Conservation (phyloP, 2,888 invertebrate genomes). For the Synergus japonicus region DNA sequence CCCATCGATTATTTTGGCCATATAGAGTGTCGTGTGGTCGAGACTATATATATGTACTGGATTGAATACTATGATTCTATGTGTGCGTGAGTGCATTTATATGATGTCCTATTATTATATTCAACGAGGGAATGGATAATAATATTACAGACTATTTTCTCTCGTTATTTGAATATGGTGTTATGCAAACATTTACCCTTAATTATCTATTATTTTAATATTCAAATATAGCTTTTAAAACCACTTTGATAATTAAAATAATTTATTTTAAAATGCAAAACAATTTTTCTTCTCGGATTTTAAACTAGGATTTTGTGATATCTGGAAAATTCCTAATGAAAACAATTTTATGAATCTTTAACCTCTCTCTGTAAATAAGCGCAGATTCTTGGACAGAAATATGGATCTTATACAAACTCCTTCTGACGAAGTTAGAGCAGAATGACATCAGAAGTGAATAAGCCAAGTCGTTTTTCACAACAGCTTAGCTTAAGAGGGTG, state of each 20-base stretch:
- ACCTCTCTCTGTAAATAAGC: constrained; percentile 1
- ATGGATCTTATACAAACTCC: constrained; percentile 26
- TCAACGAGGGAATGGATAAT: constrained; percentile 32
- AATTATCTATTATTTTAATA: background rate
- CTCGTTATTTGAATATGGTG: constrained; percentile 8
- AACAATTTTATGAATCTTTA: constrained; percentile 20
- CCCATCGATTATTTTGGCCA: constrained; percentile 31
- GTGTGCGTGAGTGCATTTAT: constrained; percentile 29
- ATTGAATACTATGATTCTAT: constrained; percentile 29
- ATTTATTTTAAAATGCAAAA: background rate
- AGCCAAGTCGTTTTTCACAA: constrained; percentile 10
- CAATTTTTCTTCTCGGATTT: background rate
- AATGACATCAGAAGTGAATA: constrained; percentile 26
- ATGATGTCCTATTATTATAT: constrained; percentile 25
- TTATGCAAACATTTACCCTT: constrained; percentile 3
- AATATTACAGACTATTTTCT: constrained; percentile 27
- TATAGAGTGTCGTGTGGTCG: background rate
- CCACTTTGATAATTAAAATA: background rate
- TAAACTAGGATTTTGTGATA: background rate
- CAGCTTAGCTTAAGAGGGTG: background rate
- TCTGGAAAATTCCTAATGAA: background rate
- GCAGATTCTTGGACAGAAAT: constrained; percentile 10
- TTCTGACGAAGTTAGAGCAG: constrained; percentile 25
- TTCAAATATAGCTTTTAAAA: background rate
- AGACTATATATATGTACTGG: constrained; percentile 11